Evolutionary conservation across 2,888 invertebrate genomes (phyloP).

Genomic region (Anagyrus pseudococci): DNA sequence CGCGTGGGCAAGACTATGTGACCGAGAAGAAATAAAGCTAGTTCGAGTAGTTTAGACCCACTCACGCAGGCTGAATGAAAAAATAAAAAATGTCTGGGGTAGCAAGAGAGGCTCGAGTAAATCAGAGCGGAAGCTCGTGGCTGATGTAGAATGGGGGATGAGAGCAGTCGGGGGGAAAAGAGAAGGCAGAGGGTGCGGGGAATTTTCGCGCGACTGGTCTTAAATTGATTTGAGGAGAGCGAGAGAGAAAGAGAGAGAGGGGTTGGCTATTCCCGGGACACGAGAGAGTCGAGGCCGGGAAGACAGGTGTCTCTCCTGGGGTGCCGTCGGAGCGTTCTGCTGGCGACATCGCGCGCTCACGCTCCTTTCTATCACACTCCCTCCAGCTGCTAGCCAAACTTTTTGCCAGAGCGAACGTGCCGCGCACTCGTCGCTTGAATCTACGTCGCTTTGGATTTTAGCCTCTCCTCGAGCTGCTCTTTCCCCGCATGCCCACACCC

Average conservation of each 20-base stretch:
- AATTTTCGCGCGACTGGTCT: conserved; percentile 10
- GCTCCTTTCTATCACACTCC: too few species aligned
- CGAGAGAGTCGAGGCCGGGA: too few species aligned
- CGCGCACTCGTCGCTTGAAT: too few species aligned
- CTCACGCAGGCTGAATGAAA: neutral
- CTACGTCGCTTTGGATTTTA: too few species aligned
- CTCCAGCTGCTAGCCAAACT: too few species aligned
- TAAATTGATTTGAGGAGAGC: conserved; percentile 35
- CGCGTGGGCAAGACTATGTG: neutral
- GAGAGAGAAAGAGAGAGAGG: neutral
- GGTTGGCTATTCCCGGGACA: conserved; percentile 29
- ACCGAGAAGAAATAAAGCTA: too few species aligned
- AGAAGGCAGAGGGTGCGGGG: neutral
- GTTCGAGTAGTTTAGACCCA: too few species aligned
- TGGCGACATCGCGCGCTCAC: neutral
- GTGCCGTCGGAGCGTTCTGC: neutral
- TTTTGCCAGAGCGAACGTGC: too few species aligned
- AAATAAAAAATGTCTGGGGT: neutral
- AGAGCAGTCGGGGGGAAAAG: neutral
- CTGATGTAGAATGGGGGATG: too few species aligned
- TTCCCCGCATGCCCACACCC: too few species aligned
- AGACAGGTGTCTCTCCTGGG: conserved; percentile 31
- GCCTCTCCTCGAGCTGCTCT: too few species aligned
- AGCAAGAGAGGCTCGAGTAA: conserved; percentile 19
- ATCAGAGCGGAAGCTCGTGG: conserved; percentile 4